phyloP scores from a whole-genome alignment of 2,888 invertebrate genomes.

The Brachyopa scutellaris region DNA sequence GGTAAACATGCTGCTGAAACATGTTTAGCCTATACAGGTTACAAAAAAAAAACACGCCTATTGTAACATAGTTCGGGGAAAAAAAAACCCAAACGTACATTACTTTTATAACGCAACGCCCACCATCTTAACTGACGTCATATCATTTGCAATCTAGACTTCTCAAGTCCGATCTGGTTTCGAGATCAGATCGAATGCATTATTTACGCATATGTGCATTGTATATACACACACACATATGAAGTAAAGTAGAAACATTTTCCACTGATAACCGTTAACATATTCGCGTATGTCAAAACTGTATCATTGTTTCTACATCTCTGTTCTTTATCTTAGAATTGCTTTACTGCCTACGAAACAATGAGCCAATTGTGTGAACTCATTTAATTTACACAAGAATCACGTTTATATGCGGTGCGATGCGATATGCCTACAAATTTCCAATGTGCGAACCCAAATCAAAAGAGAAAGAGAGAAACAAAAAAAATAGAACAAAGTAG shows the following conservation, averaged over 20 bases:
- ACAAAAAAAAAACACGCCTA: too few relatives aligned
- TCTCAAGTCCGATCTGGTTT: background rate
- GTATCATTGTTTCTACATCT: background rate
- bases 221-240: too few relatives aligned
- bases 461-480: background rate
- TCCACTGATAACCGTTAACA: background rate
- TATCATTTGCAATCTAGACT: background rate
- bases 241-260: background rate
- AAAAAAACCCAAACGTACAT: too few relatives aligned
- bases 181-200: constrained; percentile 3
- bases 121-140: too few relatives aligned
- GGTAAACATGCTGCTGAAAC: too few relatives aligned
- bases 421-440: background rate
- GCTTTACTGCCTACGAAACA: constrained; percentile 11
- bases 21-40: too few relatives aligned
- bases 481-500: constrained; percentile 19
- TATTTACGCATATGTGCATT: too few relatives aligned
- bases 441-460: background rate
- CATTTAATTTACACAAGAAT: constrained; percentile 25
- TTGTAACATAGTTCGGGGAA: too few relatives aligned
- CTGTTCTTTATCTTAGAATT: constrained; percentile 23
- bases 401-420: constrained; percentile 1
- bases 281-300: background rate
- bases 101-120: too few relatives aligned
- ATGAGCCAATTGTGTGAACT: constrained; percentile 36